These are phyloP conservation scores for Hippocampus comes DNA, from an alignment of 2,113 vertebrate species.

Conservation along the genomic window DNA sequence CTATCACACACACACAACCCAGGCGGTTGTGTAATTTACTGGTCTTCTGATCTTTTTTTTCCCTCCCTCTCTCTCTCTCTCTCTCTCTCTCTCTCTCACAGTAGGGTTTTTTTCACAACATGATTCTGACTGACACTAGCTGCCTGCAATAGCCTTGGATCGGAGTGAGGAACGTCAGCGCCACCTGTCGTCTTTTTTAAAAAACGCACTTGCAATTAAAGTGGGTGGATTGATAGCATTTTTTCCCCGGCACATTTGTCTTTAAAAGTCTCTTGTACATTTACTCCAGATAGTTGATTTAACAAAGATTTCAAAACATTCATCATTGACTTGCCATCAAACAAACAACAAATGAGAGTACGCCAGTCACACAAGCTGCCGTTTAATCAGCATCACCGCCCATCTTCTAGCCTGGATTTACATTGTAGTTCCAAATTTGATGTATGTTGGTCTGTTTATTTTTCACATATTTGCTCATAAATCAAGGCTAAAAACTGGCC, in stretches of 20 bases:
- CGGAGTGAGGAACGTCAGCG: constrained; percentile 47
- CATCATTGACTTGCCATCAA: not conserved
- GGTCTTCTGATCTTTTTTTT: constrained; percentile 24
- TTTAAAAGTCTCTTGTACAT: not conserved
- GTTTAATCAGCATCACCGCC: too few relatives aligned
- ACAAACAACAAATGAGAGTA: not conserved
- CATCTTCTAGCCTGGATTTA: too few relatives aligned
- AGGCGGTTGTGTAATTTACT: constrained; percentile 48
- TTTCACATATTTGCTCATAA: too few relatives aligned
- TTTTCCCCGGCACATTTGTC: not conserved
- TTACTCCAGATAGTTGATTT: too few relatives aligned
- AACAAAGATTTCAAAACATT: too few relatives aligned
- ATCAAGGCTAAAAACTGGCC: too few relatives aligned
- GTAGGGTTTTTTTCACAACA: constrained; percentile 24
- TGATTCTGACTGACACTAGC: constrained; percentile 19
- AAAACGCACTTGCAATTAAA: not conserved
- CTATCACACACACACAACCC: constrained; percentile 20
- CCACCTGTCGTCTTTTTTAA: constrained; percentile 63
- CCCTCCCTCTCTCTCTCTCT: constrained; percentile 22
- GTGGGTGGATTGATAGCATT: not conserved
- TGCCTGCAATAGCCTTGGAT: not conserved
- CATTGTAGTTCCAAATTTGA: not conserved
- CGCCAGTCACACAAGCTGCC: not conserved
- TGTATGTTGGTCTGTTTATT: not conserved
- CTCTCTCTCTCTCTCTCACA: constrained; percentile 23